Base-by-base conservation (phyloP, 1,140 invertebrate genomes). In the Eupeodes corollae region DNA sequence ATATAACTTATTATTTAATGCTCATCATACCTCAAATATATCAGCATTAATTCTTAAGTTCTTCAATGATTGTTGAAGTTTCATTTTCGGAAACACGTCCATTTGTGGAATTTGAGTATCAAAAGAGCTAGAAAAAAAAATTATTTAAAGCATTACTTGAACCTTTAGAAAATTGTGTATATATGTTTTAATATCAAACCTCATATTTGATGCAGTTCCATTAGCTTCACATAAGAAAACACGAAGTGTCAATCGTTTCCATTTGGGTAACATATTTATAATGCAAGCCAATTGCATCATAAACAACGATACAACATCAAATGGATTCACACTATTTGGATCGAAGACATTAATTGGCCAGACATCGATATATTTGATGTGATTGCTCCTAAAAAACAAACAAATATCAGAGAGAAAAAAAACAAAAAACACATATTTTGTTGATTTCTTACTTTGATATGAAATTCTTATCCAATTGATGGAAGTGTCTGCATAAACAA, bases 221-320 rank as follows among this genome's bases (percentile, higher is more conserved):
- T 58, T 56, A 12, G 70, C 70, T 59, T 77, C 79, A 57, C 88
- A 91, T 18, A 95, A 78, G 60, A 91, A 91, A 14, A 95, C 83
- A 33, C 93, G 74, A 26, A 97, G 71, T 16, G 78, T 75, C 34
- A 92, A 75, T 54, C 83, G 82, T 55, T 84, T 84, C 83, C 89
- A 94, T 57, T 82, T 74, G 12, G 80, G 74, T 48, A 90, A 82
- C 84, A 98, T 99, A 56, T 93, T 88, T 14, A 98, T 79, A 47
- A 99, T 96, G 56, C 94, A 97, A 2, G 94, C 92, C 41, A 99
- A 68, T 70, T 99, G 96, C 58, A 99, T 80, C 76, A 97, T 86
- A 69, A 99, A 99, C 42, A 98, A 73, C 53, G 83, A 91, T 35
- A 83, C 91, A 56, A 83, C 85, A 46, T 90, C 87, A 67, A 91